Evolutionary conservation across 2,797 vertebrate genomes (phyloP), one percentile per base, ranked within the genome.

Genomic region (Scarus forsteni): DNA sequence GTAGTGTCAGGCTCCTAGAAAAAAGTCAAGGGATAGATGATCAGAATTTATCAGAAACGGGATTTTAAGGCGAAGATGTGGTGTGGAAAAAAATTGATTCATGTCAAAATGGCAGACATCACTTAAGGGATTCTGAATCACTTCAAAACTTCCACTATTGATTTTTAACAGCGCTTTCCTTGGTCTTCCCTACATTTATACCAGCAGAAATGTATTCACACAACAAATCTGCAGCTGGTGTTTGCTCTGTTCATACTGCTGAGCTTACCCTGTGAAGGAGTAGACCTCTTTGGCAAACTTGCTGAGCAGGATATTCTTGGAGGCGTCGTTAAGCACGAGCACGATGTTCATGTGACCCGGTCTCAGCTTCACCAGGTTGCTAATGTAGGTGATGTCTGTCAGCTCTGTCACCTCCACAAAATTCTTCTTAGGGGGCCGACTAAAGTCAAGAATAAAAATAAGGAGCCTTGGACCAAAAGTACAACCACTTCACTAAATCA

Each of bases 261-360:
- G 5, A 18, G 46, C 93, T 85, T 64, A 99, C 98, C 97, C 97
- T 0, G 98, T 98, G 88, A 99, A 99, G 0, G 95, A 96, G 90
- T 98, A 99, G 58, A 99, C 98, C 83, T 99, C 98, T 78, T 98
- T 91, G 59, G 98, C 98, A 14, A 99, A 99, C 83, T 97, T 98
- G 95, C 98, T 98, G 1, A 99, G 96, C 10, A 99, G 94, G 38
- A 93, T 87, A 18, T 97, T 97, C 89, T 98, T 99, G 78, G 97
- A 97, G 40, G 95, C 83, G 40, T 94, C 94, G 0, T 97, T 97
- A 36, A 99, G 95, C 65, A 99, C 96, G 77, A 99, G 92, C 67
- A 99, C 97, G n/a, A 99, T 96, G 0, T 99, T 99, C 87, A 99
- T 97, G 89, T 99, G 97, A 3, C 98, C 98, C 0, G 98, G 98